Percentiles rank a stretch among this genome's conserved stretches.
phyloP scores from a whole-genome alignment of 2,797 vertebrate genomes.

The Sebastolobus alascanus region DNA sequence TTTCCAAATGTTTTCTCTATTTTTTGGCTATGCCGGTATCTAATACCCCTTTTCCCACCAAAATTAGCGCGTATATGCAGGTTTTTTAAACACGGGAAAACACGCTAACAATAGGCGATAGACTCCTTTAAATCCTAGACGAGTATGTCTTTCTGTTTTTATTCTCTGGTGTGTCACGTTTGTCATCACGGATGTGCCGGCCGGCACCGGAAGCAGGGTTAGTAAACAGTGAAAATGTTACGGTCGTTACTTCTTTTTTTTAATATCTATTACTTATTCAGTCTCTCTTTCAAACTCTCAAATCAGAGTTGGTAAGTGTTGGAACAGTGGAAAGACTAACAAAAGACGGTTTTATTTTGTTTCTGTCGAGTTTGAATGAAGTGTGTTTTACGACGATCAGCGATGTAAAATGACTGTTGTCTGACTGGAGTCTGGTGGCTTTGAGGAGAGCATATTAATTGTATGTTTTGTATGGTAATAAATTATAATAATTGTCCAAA shows the following conservation, averaged over 20 bases:
- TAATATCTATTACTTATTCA: not conserved
- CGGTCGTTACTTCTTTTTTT: not conserved
- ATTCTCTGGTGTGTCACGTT: not conserved
- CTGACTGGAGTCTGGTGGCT: not conserved
- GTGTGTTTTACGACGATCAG: too few relatives aligned
- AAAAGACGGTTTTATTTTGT: not conserved
- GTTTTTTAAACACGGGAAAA: too few relatives aligned
- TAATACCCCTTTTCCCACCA: not conserved
- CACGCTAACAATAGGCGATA: too few relatives aligned
- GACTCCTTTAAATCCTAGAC: too few relatives aligned
- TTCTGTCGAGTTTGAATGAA: too few relatives aligned
- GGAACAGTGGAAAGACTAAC: not conserved
- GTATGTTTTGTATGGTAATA: not conserved
- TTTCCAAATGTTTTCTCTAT: not conserved
- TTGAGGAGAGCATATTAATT: not conserved
- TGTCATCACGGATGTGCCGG: not conserved
- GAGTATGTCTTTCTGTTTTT: not conserved
- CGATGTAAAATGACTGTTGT: too few relatives aligned
- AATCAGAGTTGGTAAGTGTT: not conserved
- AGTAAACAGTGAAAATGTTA: too few relatives aligned
- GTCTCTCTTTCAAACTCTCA: not conserved
- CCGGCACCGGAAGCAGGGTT: too few relatives aligned
- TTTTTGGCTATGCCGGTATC: not conserved
- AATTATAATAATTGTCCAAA: not conserved
- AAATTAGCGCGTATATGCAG: not conserved